Conservation (phyloP, 2,888 invertebrate genomes). For the Bimastos eiseni region DNA sequence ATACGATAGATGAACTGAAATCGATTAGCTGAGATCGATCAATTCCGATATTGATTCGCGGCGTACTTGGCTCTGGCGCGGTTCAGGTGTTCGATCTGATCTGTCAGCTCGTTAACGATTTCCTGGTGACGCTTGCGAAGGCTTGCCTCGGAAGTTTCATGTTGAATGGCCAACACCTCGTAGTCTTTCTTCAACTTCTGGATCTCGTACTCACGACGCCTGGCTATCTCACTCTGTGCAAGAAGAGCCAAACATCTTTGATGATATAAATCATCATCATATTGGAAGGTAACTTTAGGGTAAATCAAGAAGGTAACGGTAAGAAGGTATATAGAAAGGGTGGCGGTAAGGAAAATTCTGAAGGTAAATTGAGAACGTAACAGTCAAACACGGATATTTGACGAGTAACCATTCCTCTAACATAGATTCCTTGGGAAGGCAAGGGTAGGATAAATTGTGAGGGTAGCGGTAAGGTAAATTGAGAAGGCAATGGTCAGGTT, state of each 20-base stretch:
- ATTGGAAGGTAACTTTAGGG: no score
- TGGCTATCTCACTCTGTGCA: constrained; percentile 92
- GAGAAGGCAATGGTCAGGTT: no score
- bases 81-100: constrained; percentile 94
- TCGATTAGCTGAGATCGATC: neutral
- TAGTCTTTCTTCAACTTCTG: constrained; percentile 94
- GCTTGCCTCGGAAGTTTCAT: constrained; percentile 92
- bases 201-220: constrained; percentile 96
- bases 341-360: no score
- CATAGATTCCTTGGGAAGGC: no score
- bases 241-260: neutral
- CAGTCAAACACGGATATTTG: no score
- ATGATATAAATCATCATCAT: no score
- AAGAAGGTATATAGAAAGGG: no score
- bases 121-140: constrained; percentile 98
- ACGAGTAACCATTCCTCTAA: no score
- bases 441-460: no score
- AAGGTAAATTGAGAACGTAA: neutral
- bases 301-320: neutral
- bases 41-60: neutral
- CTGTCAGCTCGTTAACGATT: constrained; percentile 95
- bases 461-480: no score
- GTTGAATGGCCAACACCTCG: constrained; percentile 97
- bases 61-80: constrained; percentile 65
- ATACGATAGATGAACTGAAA: neutral